Base-by-base conservation (phyloP, 2,797 vertebrate genomes). In the Valencia hispanica region DNA sequence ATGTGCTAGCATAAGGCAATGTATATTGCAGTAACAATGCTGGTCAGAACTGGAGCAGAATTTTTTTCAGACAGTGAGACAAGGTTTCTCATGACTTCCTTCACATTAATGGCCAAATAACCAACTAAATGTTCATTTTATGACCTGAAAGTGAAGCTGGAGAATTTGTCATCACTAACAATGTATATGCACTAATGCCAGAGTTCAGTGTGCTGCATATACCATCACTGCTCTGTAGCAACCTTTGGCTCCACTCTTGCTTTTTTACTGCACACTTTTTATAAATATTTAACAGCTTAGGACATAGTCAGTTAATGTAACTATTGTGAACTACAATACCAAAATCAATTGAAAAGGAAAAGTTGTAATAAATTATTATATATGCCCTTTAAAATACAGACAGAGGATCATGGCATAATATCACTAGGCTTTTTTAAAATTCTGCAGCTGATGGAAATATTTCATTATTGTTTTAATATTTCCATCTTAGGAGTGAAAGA, bases 381-480 rank as follows among this genome's bases (percentile, higher is more conserved):
- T 65, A 65, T 36, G 22, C 34, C 20, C 22, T 66, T 39, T 25
- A 66, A 25, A 5, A n/a, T 41, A 41, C 61, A 50, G 17, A 70
- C 12, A 5, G 18, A 22, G 15, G 17, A 34, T 70, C 22, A 34
- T 34, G 45, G 10, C 45, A 20, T 10, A 5, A 14, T 1, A 66
- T 66, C 11, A 39, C 61, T 25, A 65, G 5, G 36, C 41, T 22
- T 66, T 66, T 18, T 8, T 53, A 41, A 66, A 66, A 41, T 41
- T 39, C 4, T 41, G 36, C 63, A 66, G 3, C 36, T n/a, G 36
- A 39, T 66, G 63, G 63, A 66, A 66, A 39, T 6, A 39, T 66
- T 10, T 39, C 34, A 68, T 17, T n/a, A 32, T 18, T 70, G 39
- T 25, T 47, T 14, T 65, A 39, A 79, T 69, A 65, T 80, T 63